Base-by-base conservation (phyloP, 1,140 invertebrate genomes). In the Drosophila micromelanica region DNA sequence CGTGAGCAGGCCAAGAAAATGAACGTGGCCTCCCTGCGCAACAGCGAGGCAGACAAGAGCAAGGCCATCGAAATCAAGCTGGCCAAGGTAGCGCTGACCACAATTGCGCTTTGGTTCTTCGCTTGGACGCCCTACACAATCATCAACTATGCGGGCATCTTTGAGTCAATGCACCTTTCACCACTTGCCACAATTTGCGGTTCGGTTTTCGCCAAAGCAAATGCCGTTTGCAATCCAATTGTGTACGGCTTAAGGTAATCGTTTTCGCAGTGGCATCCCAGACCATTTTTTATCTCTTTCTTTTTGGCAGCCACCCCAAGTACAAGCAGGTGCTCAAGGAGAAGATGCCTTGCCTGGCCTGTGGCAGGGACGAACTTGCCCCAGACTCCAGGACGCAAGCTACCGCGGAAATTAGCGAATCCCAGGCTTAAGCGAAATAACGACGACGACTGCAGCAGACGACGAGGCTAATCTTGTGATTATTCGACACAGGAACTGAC, bases 121-220 rank as follows among this genome's bases (percentile, higher is more conserved):
- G 96, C 96, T 15, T 96, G 95, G 95, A 96, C 95, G 38, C 95
- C 95, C 20, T 96, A 96, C 84, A 93, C 95, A 55, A 94, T 95
- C 15, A 95, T 96, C 74, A 96, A 96, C 85, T 95, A 94, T 81
- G 93, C 94, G 15, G 95, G 95, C 55, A 93, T 96, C 69, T 95
- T 96, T 85, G 93, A 94, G 69, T 93, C 92, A 27, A 92, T 93
- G 49, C 93, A 93, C 56, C 94, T 96, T 68, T 95, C 94, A 69
- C 95, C 95, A 4, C 92, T 95, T 9, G 93, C 93, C 52, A 95
- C 95, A 32, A 95, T 95, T 90, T 95, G 95, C 92, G 94, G 95
- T 30, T 95, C 95, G 32, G 93, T 95, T 8, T 95, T 95, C 82
- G 94, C 94, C 46, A 95, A 95, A 81, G 93, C 94, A 52, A 95